A percentile compares a stretch with the other conserved stretches of the same genome.
Conservation (phyloP, 2,888 invertebrate genomes). For the Dysmachus trigonus region DNA sequence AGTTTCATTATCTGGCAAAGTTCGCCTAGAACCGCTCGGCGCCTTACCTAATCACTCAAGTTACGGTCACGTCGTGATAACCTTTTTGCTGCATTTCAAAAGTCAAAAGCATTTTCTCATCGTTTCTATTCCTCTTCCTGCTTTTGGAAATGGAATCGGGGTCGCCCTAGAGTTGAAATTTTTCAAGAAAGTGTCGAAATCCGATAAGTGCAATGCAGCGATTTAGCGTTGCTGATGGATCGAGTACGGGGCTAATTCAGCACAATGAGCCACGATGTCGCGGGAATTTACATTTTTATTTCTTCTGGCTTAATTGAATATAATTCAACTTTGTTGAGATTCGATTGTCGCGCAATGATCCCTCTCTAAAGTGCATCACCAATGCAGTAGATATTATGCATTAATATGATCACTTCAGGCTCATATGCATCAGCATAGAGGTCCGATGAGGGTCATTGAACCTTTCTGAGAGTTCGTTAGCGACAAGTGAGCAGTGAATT, state of each 20-base stretch:
- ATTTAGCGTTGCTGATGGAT: background rate
- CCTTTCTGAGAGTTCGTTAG: background rate
- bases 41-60: background rate
- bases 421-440: background rate
- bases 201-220: constrained; percentile 23
- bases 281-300: background rate
- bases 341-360: constrained; percentile 23
- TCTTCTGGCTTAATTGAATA: constrained; percentile 1
- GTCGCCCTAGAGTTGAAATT: background rate
- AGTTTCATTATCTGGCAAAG: background rate
- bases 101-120: background rate
- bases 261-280: constrained; percentile 9
- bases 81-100: constrained; percentile 25
- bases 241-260: background rate
- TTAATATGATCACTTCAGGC: background rate
- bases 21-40: background rate
- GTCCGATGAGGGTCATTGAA: background rate
- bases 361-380: background rate
- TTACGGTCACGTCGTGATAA: constrained; percentile 5
- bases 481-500: background rate
- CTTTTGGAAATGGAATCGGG: background rate
- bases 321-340: constrained; percentile 11
- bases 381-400: background rate
- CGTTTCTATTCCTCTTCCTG: background rate
- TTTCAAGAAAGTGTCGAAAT: constrained; percentile 20